A percentile compares a stretch with the other conserved stretches of the same genome.
Conservation (phyloP, 2,797 vertebrate genomes). For the Kryptopterus vitreolus region DNA sequence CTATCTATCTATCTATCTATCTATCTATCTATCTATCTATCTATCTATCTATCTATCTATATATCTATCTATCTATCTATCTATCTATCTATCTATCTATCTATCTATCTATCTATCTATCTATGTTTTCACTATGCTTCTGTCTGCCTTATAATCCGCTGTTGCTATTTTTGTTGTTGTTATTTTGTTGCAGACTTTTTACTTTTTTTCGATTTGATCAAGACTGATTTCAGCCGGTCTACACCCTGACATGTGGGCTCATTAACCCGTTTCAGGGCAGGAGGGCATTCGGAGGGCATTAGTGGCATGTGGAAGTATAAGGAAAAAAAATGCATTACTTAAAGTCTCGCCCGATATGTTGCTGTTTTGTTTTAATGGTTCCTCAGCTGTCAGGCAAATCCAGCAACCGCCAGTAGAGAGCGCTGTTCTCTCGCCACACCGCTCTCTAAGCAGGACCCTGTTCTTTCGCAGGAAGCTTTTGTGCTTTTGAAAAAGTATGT, state of each 20-base stretch:
- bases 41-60: not conserved
- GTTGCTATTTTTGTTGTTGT: not conserved
- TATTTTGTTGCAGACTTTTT: not conserved
- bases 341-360: too few species aligned
- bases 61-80: not conserved
- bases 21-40: too few species aligned
- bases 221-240: not conserved
- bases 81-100: not conserved
- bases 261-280: too few species aligned
- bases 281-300: too few species aligned
- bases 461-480: conserved; percentile 9
- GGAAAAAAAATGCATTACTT: not conserved
- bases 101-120: not conserved
- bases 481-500: conserved; percentile 27
- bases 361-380: too few species aligned
- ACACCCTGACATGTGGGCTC: not conserved
- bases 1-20: too few species aligned
- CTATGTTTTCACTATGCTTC: not conserved
- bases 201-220: not conserved
- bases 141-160: not conserved
- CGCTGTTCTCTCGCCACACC: conserved; percentile 42
- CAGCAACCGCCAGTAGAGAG: conserved; percentile 45
- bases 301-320: not conserved
- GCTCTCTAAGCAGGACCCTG: too few species aligned
- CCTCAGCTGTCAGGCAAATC: not conserved